These are phyloP conservation scores for Lacanobia wlatinum DNA, from an alignment of 2,888 invertebrate species.

Conservation along the genomic window DNA sequence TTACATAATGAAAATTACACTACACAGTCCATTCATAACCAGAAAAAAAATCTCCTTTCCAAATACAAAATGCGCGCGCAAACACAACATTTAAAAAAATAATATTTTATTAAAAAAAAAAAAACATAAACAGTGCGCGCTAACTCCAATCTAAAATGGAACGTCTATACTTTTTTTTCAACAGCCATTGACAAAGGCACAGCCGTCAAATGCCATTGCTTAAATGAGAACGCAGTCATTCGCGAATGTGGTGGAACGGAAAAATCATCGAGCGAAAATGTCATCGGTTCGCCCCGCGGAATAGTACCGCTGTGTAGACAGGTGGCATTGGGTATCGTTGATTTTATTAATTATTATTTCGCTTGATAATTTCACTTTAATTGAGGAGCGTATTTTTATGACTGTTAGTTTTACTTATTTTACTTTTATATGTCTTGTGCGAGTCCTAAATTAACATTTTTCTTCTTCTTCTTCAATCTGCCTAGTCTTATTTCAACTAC, in stretches of 20 bases:
- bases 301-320: constrained; percentile 34
- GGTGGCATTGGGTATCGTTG: constrained; percentile 33
- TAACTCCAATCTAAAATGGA: constrained; percentile 87
- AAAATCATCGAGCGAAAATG: constrained; percentile 87
- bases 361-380: too few relatives aligned
- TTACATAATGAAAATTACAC: too few relatives aligned
- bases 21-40: neutral
- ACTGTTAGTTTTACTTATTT: too few relatives aligned
- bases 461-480: too few relatives aligned
- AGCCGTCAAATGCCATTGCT: constrained; percentile 89
- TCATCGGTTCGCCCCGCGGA: constrained; percentile 76
- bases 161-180: constrained; percentile 80
- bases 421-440: too few relatives aligned
- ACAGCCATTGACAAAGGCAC: constrained; percentile 80
- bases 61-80: constrained; percentile 3
- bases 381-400: too few relatives aligned
- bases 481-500: too few relatives aligned
- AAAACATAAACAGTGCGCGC: constrained; percentile 72
- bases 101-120: constrained; percentile 66
- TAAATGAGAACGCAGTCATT: constrained; percentile 89
- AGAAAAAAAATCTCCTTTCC: neutral
- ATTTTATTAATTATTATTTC: neutral
- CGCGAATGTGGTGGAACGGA: constrained; percentile 87
- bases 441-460: too few relatives aligned
- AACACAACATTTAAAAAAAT: constrained; percentile 40